Conservation (phyloP, 2,113 vertebrate genomes). For the Melanostigma gelatinosum region DNA sequence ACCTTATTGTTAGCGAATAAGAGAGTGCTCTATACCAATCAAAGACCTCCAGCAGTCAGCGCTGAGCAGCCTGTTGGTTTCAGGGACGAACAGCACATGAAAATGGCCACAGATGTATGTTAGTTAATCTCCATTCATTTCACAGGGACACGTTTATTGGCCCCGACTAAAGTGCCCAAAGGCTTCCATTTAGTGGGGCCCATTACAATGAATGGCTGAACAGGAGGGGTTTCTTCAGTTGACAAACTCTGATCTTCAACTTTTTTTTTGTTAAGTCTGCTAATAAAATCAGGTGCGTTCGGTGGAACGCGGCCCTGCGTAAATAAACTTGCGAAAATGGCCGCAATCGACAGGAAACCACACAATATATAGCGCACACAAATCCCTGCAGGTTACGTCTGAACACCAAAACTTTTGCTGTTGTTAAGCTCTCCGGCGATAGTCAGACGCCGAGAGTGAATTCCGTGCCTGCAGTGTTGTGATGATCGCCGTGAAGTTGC, state of each 20-base stretch:
- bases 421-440: neutral
- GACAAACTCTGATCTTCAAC: constrained; percentile 37
- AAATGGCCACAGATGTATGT: constrained; percentile 80
- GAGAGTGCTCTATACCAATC: constrained; percentile 74
- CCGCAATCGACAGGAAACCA: neutral
- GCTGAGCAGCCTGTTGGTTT: constrained; percentile 75
- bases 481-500: neutral
- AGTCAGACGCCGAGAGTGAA: neutral
- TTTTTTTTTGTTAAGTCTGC: constrained; percentile 24
- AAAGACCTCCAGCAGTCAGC: constrained; percentile 80
- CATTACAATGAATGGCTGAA: constrained; percentile 42
- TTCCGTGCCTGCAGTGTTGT: neutral
- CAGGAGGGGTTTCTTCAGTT: constrained; percentile 24
- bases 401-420: constrained; percentile 2
- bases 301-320: constrained; percentile 12
- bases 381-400: neutral
- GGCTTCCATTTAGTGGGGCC: constrained; percentile 48
- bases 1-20: constrained; percentile 83
- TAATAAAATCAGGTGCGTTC: constrained; percentile 42
- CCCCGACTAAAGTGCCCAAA: constrained; percentile 36
- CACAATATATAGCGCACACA: neutral
- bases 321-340: neutral
- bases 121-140: constrained; percentile 75
- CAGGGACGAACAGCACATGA: constrained; percentile 68
- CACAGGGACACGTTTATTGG: constrained; percentile 68